phyloP scores from a whole-genome alignment of 2,113 vertebrate genomes.

The Bombycilla garrulus region DNA sequence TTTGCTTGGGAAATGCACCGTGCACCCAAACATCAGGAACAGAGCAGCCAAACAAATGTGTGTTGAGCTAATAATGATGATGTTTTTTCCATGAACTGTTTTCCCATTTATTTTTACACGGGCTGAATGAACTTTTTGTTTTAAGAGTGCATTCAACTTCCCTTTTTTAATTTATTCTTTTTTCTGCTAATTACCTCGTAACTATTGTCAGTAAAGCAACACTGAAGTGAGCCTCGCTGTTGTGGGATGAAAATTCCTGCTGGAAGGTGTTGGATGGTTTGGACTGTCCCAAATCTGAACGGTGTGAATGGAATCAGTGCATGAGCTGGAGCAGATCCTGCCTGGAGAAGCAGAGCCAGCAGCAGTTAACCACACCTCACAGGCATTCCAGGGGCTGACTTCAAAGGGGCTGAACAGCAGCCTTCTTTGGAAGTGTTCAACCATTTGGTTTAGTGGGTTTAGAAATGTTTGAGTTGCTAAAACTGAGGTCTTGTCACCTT shows the following conservation, averaged over 20 bases:
- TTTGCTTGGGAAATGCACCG: background rate
- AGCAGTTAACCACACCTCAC: background rate
- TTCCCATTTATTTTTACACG: background rate
- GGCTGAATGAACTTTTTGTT: constrained; percentile 23
- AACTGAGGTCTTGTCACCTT: background rate
- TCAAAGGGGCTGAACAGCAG: constrained; percentile 41
- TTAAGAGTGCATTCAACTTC: background rate
- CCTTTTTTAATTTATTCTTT: background rate
- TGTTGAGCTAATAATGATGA: constrained; percentile 7
- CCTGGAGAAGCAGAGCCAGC: background rate
- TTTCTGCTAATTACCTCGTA: background rate
- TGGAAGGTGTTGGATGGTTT: background rate
- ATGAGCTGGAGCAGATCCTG: background rate
- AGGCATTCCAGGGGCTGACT: constrained; percentile 16
- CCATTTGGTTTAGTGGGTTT: background rate
- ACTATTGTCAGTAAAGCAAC: background rate
- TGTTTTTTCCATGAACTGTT: background rate
- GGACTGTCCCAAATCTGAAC: background rate
- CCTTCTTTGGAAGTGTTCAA: constrained; percentile 19
- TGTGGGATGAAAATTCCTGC: background rate
- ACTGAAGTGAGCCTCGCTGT: background rate
- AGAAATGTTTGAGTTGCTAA: background rate
- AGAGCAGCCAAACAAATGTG: background rate
- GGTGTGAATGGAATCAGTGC: background rate
- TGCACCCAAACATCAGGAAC: background rate